Conservation (phyloP, 2,113 vertebrate genomes). For the Panthera tigris region DNA sequence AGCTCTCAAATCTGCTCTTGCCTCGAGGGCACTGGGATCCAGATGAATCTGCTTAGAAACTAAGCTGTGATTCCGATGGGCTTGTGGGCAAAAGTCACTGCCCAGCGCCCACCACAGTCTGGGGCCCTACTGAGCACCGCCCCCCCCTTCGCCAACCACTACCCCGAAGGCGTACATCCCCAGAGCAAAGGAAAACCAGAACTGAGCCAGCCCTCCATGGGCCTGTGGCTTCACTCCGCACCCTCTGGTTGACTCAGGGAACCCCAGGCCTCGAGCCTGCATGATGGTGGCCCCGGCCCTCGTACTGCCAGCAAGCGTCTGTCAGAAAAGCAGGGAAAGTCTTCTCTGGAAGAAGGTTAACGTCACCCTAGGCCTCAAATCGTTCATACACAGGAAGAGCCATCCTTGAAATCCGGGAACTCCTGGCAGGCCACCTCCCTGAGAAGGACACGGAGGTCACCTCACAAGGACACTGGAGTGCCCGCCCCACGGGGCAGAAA, state of each 20-base stretch:
- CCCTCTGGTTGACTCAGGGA: background rate
- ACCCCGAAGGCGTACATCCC: background rate
- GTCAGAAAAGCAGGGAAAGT: background rate
- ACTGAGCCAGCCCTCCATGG: fast-evolving
- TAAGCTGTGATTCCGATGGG: background rate
- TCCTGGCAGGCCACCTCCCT: background rate
- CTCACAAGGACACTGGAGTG: background rate
- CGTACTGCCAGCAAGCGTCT: background rate
- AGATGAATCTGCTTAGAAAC: background rate
- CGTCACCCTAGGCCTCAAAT: background rate
- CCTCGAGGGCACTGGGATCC: background rate
- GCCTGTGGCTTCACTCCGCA: background rate
- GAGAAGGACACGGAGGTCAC: background rate
- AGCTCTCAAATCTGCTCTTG: background rate
- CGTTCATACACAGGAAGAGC: background rate
- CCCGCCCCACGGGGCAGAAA: background rate
- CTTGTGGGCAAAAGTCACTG: background rate
- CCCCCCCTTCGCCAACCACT: background rate
- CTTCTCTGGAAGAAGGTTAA: background rate
- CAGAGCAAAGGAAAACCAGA: background rate
- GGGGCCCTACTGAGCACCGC: background rate
- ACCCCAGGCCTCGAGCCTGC: background rate
- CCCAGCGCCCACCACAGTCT: background rate
- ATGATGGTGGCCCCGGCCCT: fast-evolving
- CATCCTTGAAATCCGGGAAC: background rate